Percentiles rank a stretch among this genome's conserved stretches.
These are phyloP conservation scores for Morelia viridis DNA, from an alignment of 2,797 vertebrate genomes.

Conservation along the genomic window DNA sequence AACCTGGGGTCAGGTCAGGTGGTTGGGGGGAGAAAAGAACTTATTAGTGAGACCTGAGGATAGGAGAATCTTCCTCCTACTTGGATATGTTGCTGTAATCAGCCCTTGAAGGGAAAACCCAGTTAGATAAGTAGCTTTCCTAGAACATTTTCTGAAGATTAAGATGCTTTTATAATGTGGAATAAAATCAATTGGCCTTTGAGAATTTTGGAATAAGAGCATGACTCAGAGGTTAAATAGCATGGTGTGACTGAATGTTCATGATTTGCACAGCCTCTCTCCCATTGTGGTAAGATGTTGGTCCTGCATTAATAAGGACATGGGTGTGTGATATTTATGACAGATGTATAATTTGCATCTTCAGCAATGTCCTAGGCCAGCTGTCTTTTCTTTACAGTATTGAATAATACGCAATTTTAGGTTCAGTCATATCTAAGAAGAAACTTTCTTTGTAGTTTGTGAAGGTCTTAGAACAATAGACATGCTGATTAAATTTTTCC, in stretches of 20 bases:
- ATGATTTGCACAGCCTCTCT: background rate
- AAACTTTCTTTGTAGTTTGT: background rate
- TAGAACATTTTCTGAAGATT: constrained; percentile 2
- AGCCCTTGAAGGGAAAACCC: background rate
- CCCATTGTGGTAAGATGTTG: background rate
- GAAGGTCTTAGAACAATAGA: background rate
- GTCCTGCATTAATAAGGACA: too few species aligned
- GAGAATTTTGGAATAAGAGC: background rate
- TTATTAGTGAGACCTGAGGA: background rate
- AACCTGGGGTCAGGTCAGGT: constrained; percentile 71
- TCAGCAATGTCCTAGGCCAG: background rate
- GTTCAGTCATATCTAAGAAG: constrained; percentile 24
- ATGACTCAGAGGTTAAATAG: background rate
- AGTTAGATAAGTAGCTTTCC: background rate
- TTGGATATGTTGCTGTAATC: background rate
- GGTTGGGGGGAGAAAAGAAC: constrained; percentile 34
- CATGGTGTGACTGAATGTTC: background rate
- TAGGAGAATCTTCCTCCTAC: background rate
- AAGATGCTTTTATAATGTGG: background rate
- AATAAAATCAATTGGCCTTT: background rate
- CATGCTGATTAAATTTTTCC: background rate
- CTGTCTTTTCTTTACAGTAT: background rate
- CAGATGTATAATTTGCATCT: background rate
- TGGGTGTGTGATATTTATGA: too few species aligned
- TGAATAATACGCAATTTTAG: constrained; percentile 19